Percentiles rank a stretch among this genome's conserved stretches.
phyloP scores from a whole-genome alignment of 2,113 vertebrate genomes.

The Gobiocypris rarus region DNA sequence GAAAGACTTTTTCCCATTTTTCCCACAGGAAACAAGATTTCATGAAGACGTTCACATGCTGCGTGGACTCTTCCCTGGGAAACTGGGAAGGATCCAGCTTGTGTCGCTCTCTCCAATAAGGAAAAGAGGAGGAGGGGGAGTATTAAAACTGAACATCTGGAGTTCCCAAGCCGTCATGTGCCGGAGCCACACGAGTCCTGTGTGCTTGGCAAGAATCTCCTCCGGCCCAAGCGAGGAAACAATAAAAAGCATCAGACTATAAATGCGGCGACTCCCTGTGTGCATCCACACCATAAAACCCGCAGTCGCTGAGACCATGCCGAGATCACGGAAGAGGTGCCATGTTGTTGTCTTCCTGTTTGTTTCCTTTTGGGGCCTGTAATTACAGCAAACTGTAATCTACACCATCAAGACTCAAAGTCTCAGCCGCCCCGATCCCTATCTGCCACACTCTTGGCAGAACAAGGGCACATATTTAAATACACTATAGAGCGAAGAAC shows the following conservation, averaged over 20 bases:
- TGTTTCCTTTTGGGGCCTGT: conserved; percentile 53
- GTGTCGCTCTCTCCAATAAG: conserved; percentile 13
- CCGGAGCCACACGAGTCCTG: background rate
- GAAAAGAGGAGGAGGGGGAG: conserved; percentile 41
- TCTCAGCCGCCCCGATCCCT: conserved; percentile 67
- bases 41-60: conserved; percentile 29
- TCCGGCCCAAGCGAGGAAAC: background rate
- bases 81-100: conserved; percentile 28
- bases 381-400: conserved; percentile 50
- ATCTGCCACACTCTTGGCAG: conserved; percentile 66
- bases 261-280: conserved; percentile 4
- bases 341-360: conserved; percentile 60
- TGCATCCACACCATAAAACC: background rate
- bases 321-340: conserved; percentile 38
- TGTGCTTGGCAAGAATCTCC: background rate
- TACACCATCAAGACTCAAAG: background rate
- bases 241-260: background rate
- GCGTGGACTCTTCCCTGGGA: conserved; percentile 29
- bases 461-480: conserved; percentile 15
- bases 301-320: background rate
- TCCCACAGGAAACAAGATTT: conserved; percentile 54
- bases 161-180: conserved; percentile 8
- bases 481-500: background rate
- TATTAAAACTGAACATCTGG: conserved; percentile 36
- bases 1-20: conserved; percentile 13